Conservation (phyloP, 2,888 invertebrate species). For the Pediacus dermestoides region DNA sequence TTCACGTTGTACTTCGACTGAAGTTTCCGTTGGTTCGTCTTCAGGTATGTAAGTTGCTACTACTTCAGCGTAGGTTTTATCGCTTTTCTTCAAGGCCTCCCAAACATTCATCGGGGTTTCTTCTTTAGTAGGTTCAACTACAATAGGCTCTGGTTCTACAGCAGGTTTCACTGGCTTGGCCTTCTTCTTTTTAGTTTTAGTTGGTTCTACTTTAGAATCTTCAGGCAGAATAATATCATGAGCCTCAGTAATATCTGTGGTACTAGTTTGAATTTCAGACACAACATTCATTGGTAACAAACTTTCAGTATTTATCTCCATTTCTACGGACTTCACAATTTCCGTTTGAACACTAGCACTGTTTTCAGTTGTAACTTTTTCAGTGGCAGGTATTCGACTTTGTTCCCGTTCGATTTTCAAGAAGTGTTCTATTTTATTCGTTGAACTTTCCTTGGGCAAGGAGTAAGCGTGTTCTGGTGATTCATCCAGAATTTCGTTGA, state of each 20-base stretch:
- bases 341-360: too few species aligned
- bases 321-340: constrained; percentile 11
- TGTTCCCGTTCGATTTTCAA: constrained; percentile 19
- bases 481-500: constrained; percentile 39
- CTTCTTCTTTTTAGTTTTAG: constrained; percentile 16
- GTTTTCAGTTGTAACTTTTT: too few species aligned
- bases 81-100: constrained; percentile 51
- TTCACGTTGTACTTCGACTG: constrained; percentile 1
- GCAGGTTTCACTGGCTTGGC: constrained; percentile 11
- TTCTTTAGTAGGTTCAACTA: constrained; percentile 16
- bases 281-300: constrained; percentile 33
- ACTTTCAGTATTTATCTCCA: constrained; percentile 1
- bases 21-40: constrained; percentile 12
- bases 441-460: constrained; percentile 3
- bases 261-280: constrained; percentile 29
- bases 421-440: constrained; percentile 10
- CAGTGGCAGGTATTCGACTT: too few species aligned
- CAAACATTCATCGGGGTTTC: constrained; percentile 49
- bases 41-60: constrained; percentile 53
- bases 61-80: constrained; percentile 70
- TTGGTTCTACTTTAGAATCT: constrained; percentile 4
- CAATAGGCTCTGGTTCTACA: constrained; percentile 10
- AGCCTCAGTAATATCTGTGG: constrained; percentile 16
- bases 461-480: constrained; percentile 22
- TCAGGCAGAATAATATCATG: too few species aligned